Base-by-base conservation (phyloP, 2,797 vertebrate species). In the Myoxocephalus aenaeus region DNA sequence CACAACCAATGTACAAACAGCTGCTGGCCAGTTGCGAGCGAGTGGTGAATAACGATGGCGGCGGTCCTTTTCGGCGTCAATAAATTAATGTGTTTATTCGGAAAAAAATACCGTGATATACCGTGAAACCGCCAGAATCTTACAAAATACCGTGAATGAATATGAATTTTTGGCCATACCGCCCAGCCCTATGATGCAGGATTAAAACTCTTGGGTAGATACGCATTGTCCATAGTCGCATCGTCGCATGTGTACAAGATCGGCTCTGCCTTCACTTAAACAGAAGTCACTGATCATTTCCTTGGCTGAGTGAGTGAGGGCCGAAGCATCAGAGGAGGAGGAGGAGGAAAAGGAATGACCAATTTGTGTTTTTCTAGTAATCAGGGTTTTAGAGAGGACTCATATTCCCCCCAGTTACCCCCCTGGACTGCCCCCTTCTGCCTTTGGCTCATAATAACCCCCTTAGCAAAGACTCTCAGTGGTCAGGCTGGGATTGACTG, bases 231-330 rank as follows among this genome's bases (percentile, higher is more conserved):
- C 73, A 75, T 42, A n/a, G 40, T 74, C 14, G 44, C 70, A 70
- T 65, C 51, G 18, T 34, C 2, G 22, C 63, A 17, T 34, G 51
- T 75, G 46, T 78, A 42, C 36, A 73, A 75, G 42, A 76, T 10
- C 56, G 76, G 77, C 77, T 79, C 75, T 84, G 82, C 68, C 61
- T 77, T 77, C 27, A 75, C 69, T 75, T 76, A 87, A 86, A 80
- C 82, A 87, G 77, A 83, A 89, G 82, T 88, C 85, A 87, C 71
- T 84, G 80, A 87, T 87, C 71, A 84, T 91, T 89, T 92, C 88
- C 86, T 78, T 65, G 56, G 82, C 77, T 85, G 58, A 46, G 53
- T 68, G 62, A 73, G 80, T 59, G 73, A 83, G 67, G 69, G 57
- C 67, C 25, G 36, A 50, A 77, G 44, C 61, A 66, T 85, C 36